Percentiles rank a stretch among this genome's conserved stretches.
These are phyloP conservation scores for Mythimna vitellina DNA, from an alignment of 2,888 invertebrate species.

Conservation along the genomic window DNA sequence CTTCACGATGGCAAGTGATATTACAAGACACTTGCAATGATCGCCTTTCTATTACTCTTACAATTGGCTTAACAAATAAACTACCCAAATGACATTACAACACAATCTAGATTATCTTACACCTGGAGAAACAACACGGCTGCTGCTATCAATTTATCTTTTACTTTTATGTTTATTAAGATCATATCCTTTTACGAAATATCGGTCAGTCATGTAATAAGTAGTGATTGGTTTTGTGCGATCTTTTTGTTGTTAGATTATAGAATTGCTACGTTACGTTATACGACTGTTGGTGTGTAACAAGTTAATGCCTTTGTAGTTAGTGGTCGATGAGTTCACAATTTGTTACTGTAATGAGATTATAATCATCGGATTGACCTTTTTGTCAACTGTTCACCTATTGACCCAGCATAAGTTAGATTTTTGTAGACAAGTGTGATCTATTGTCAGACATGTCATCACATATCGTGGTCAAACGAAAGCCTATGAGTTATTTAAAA, in stretches of 20 bases:
- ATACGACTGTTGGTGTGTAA: conserved; percentile 26
- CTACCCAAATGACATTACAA: conserved; percentile 24
- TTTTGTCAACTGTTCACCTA: conserved; percentile 12
- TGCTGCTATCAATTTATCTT: conserved; percentile 24
- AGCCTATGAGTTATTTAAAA: background rate
- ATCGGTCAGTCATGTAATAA: conserved; percentile 24
- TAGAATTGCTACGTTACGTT: conserved; percentile 49
- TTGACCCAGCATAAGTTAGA: conserved; percentile 4
- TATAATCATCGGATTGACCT: conserved; percentile 15
- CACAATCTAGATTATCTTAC: conserved; percentile 43
- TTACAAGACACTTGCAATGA: conserved; percentile 28
- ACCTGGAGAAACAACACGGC: conserved; percentile 14
- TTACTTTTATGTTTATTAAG: conserved; percentile 11
- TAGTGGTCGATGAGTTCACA: background rate
- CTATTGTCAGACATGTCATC: background rate
- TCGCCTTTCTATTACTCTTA: conserved; percentile 52
- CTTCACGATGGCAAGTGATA: conserved; percentile 34
- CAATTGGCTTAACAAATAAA: conserved; percentile 37
- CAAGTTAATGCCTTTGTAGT: conserved; percentile 27
- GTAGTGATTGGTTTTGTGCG: conserved; percentile 21
- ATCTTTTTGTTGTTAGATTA: conserved; percentile 31
- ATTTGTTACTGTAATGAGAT: conserved; percentile 31
- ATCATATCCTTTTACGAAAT: conserved; percentile 31
- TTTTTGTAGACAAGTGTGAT: background rate
- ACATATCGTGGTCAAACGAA: background rate